phyloP scores from a whole-genome alignment of 2,888 invertebrate genomes.

The Drosophila acutilabella region DNA sequence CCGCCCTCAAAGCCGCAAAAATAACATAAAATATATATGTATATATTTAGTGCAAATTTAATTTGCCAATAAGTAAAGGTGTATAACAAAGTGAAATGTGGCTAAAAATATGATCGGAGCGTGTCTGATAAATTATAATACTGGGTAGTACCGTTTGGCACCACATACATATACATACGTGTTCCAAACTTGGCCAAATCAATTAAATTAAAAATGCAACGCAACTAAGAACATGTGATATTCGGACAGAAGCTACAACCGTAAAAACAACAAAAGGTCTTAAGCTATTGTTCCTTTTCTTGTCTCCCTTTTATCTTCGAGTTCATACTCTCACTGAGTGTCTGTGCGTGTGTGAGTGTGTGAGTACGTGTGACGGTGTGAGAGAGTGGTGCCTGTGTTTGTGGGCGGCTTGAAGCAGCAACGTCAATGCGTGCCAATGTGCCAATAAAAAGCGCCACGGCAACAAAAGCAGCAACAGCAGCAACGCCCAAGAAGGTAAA shows the following conservation, averaged over 20 bases:
- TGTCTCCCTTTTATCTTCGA: conserved; percentile 21
- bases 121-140: conserved; percentile 16
- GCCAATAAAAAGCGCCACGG: conserved; percentile 45
- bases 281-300: conserved; percentile 12
- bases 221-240: conserved; percentile 21
- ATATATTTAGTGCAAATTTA: conserved; percentile 35
- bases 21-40: conserved; percentile 28
- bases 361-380: background rate
- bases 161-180: background rate
- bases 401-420: conserved; percentile 16
- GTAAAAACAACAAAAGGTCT: conserved; percentile 15
- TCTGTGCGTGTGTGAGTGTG: conserved; percentile 13
- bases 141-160: conserved; percentile 3
- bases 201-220: conserved; percentile 27
- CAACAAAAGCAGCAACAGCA: conserved; percentile 31
- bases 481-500: conserved; percentile 38
- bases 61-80: conserved; percentile 3
- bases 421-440: conserved; percentile 44
- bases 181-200: conserved; percentile 17
- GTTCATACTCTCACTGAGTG: conserved; percentile 11
- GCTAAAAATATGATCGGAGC: conserved; percentile 4
- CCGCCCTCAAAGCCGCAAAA: conserved; percentile 44
- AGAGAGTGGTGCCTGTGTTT: conserved; percentile 4
- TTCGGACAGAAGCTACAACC: conserved; percentile 6
- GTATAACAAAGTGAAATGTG: conserved; percentile 11